phyloP scores from a whole-genome alignment of 1,140 invertebrate genomes.

The Lordiphosa clarofinis region DNA sequence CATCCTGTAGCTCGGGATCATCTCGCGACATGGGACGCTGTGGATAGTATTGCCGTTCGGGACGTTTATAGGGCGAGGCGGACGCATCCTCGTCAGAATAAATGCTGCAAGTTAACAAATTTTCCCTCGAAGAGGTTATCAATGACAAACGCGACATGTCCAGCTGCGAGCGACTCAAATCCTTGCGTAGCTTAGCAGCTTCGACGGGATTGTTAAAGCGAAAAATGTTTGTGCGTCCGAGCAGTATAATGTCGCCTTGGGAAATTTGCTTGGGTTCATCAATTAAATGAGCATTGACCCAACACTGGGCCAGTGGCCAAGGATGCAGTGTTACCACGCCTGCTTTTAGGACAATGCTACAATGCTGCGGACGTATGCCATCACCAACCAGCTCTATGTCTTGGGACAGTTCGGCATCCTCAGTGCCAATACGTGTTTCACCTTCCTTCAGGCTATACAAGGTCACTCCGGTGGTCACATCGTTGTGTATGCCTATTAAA shows the following conservation, averaged over 20 bases:
- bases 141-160: conserved; percentile 91
- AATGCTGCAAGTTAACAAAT: conserved; percentile 78
- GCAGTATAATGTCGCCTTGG: conserved; percentile 89
- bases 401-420: conserved; percentile 84
- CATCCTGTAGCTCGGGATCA: conserved; percentile 77
- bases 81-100: conserved; percentile 65
- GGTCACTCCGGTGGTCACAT: conserved; percentile 94
- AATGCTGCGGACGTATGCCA: conserved; percentile 91
- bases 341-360: conserved; percentile 86
- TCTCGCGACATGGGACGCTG: conserved; percentile 63
- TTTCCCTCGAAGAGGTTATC: conserved; percentile 88
- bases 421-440: conserved; percentile 88
- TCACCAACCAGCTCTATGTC: conserved; percentile 90
- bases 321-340: conserved; percentile 90
- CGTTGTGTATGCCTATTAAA: conserved; percentile 94
- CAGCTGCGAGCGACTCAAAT: conserved; percentile 84
- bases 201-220: conserved; percentile 95
- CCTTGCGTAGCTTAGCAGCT: conserved; percentile 90
- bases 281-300: conserved; percentile 90
- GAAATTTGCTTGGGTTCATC: conserved; percentile 87
- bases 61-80: conserved; percentile 59
- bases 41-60: conserved; percentile 73
- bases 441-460: conserved; percentile 94
- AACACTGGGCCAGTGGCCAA: conserved; percentile 86
- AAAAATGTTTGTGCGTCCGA: conserved; percentile 95